Percentiles rank a stretch among this genome's conserved stretches.
These are phyloP conservation scores for Microctonus aethiopoides DNA, from an alignment of 2,888 invertebrate genomes.

Conservation along the genomic window DNA sequence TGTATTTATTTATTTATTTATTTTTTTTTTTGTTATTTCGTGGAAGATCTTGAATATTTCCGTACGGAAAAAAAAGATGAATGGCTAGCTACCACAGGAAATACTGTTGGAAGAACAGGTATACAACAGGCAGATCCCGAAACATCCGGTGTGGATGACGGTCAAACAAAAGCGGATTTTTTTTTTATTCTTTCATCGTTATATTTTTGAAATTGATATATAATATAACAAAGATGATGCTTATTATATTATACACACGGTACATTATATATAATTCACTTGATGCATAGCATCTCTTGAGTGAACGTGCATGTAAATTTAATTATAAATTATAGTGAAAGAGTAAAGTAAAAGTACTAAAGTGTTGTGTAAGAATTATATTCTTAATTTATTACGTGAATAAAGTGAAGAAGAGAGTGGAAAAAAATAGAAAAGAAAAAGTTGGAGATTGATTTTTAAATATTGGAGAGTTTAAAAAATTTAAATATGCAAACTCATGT, in stretches of 20 bases:
- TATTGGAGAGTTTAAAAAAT: not conserved
- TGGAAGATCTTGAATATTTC: not conserved
- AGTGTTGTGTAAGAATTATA: not conserved
- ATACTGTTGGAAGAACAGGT: conserved; percentile 53
- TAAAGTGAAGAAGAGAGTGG: not conserved
- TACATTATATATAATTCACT: not conserved
- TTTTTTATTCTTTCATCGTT: not conserved
- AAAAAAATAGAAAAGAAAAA: conserved; percentile 7
- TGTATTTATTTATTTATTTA: no score
- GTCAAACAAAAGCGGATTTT: conserved; percentile 8
- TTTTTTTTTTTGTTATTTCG: not conserved
- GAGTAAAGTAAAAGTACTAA: not conserved
- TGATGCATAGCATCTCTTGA: not conserved
- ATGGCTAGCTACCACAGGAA: conserved; percentile 35
- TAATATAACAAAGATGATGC: not conserved
- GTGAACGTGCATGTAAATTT: not conserved
- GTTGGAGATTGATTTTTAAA: not conserved
- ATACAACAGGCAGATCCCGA: conserved; percentile 30
- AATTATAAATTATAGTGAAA: not conserved
- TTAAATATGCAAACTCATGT: conserved; percentile 44
- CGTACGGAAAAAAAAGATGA: conserved; percentile 6
- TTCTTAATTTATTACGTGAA: not conserved
- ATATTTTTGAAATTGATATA: not conserved
- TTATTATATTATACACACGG: not conserved
- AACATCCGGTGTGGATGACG: conserved; percentile 64